Evolutionary conservation across 1,140 invertebrate species (phyloP).

Genomic region (Asbolus verrucosus): DNA sequence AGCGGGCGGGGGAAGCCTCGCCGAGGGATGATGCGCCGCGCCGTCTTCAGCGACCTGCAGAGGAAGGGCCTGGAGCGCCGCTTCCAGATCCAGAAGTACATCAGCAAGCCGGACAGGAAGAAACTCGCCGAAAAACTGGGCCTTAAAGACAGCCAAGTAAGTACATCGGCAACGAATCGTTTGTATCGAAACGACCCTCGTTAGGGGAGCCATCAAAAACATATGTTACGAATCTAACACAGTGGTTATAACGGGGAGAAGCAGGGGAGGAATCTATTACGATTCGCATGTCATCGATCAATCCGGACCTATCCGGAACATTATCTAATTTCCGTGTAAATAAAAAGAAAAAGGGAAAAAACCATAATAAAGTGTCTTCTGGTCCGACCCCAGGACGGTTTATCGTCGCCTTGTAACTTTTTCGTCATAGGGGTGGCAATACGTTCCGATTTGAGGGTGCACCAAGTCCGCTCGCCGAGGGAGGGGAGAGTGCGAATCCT

Average conservation of each 20-base stretch:
- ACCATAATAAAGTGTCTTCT: neutral
- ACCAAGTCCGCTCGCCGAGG: neutral
- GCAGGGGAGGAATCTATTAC: slow-evolving; percentile 55
- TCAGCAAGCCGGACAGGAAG: slow-evolving; percentile 96
- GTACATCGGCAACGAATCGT: slow-evolving; percentile 52
- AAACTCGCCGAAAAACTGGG: slow-evolving; percentile 96
- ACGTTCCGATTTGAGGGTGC: neutral
- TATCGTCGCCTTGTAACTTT: neutral
- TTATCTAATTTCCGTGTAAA: no score
- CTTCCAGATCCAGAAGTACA: slow-evolving; percentile 98
- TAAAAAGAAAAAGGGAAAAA: neutral
- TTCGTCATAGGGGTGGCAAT: slow-evolving; percentile 15
- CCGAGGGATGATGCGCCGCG: slow-evolving; percentile 93
- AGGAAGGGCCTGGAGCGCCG: slow-evolving; percentile 93
- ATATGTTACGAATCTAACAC: slow-evolving; percentile 63
- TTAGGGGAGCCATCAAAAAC: slow-evolving; percentile 61
- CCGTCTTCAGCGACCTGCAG: slow-evolving; percentile 93
- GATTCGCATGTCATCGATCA: slow-evolving; percentile 60
- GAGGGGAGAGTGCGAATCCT: slow-evolving; percentile 11
- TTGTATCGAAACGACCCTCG: slow-evolving; percentile 59
- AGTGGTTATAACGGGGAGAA: slow-evolving; percentile 59
- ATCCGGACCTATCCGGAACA: neutral
- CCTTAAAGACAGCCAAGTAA: slow-evolving; percentile 94
- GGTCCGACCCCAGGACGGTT: neutral
- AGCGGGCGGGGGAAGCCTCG: slow-evolving; percentile 85